Evolutionary conservation across 2,113 vertebrate species (phyloP).

Genomic region (Dicentrarchus labrax): DNA sequence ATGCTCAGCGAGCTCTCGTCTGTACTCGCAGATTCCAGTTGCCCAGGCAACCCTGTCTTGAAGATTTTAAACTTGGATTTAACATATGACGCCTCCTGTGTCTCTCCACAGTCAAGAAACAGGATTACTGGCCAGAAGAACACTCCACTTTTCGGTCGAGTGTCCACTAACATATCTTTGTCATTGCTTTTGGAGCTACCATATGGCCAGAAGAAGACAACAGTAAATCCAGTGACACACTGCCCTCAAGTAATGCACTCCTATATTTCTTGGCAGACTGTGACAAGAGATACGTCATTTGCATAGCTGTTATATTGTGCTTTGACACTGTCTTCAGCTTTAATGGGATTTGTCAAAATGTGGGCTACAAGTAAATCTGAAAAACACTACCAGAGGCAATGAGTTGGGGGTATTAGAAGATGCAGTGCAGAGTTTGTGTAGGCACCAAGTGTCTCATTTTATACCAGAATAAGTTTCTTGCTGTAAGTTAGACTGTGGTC

Average conservation of each 20-base stretch:
- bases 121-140: conserved; percentile 69
- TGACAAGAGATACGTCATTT: conserved; percentile 75
- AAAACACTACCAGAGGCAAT: conserved; percentile 50
- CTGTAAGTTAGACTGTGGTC: conserved; percentile 16
- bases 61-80: conserved; percentile 80
- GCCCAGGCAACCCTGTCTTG: conserved; percentile 81
- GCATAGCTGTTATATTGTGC: conserved; percentile 73
- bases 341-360: conserved; percentile 81
- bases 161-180: conserved; percentile 27
- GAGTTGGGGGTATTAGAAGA: conserved; percentile 40
- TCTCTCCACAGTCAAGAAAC: conserved; percentile 70
- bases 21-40: conserved; percentile 75
- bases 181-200: conserved; percentile 25
- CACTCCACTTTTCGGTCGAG: conserved; percentile 44
- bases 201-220: conserved; percentile 35
- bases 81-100: conserved; percentile 67
- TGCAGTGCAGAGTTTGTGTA: conserved; percentile 31
- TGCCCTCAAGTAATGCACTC: conserved; percentile 59
- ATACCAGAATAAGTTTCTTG: conserved; percentile 22
- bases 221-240: conserved; percentile 47
- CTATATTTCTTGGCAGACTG: conserved; percentile 58
- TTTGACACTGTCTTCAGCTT: conserved; percentile 75
- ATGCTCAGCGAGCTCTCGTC: conserved; percentile 59
- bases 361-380: conserved; percentile 77
- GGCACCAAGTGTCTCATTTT: conserved; percentile 34